These are phyloP conservation scores for Gastrophysa polygoni DNA, from an alignment of 2,888 invertebrate species.

Conservation along the genomic window DNA sequence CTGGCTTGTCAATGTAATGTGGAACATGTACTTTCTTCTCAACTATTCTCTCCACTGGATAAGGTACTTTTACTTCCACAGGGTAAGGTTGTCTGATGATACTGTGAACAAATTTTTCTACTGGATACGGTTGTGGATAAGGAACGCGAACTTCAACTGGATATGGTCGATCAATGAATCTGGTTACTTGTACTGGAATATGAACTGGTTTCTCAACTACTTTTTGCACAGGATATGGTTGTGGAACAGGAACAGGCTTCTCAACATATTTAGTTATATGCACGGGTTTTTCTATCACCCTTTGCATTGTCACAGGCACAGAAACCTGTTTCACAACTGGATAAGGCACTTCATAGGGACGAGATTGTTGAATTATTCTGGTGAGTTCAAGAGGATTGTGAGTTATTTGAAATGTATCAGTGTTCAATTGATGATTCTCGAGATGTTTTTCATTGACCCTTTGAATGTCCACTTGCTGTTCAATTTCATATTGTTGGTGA, in stretches of 20 bases:
- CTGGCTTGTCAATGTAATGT: constrained; percentile 59
- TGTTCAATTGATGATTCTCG: constrained; percentile 25
- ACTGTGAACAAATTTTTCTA: constrained; percentile 56
- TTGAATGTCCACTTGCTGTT: too few relatives aligned
- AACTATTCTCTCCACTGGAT: constrained; percentile 61
- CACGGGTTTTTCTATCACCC: constrained; percentile 55
- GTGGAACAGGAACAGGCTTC: constrained; percentile 54
- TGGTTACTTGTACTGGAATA: constrained; percentile 61
- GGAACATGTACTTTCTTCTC: constrained; percentile 59
- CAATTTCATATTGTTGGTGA: too few relatives aligned
- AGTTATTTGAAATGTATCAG: neutral
- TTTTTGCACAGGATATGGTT: constrained; percentile 49
- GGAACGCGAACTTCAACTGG: constrained; percentile 54
- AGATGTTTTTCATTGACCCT: too few relatives aligned
- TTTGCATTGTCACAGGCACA: constrained; percentile 48
- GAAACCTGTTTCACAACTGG: constrained; percentile 46
- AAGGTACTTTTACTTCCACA: constrained; percentile 58
- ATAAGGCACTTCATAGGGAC: constrained; percentile 33
- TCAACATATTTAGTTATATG: constrained; percentile 49
- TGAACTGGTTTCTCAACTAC: constrained; percentile 60
- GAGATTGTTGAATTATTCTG: constrained; percentile 53
- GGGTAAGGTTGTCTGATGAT: constrained; percentile 52
- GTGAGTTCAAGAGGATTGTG: constrained; percentile 57
- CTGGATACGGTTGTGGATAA: constrained; percentile 53
- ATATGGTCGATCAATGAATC: constrained; percentile 61